Evolutionary conservation across 2,797 vertebrate genomes (phyloP), one percentile per base, ranked within the genome.

Genomic region (Gallinago solitaria): DNA sequence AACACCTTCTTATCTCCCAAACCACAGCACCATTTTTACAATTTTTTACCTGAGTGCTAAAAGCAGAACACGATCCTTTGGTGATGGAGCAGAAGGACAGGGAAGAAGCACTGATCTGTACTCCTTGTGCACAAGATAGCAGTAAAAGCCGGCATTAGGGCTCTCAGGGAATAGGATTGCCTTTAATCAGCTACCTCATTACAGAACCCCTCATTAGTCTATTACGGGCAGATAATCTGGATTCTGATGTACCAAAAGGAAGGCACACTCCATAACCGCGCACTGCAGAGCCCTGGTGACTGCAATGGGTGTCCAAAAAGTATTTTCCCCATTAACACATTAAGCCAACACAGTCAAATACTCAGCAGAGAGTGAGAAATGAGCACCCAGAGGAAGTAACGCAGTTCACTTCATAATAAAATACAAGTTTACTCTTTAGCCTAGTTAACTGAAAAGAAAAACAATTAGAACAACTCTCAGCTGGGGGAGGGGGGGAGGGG

Each of bases 151-250:
- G 12, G 18, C 35, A 30, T 53, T 83, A 89, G 28, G 67, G 17
- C 28, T 81, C 80, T 51, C 4, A 0, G 24, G 39, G 60, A 80
- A 86, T 21, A 88, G 35, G 81, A 91, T 92, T 93, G 53, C 35
- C 50, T 85, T 87, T 96, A 91, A 91, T 90, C 63, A 95, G 37
- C 54, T 86, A 45, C 80, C 76, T 81, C 89, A 51, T 13, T 83
- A 83, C 45, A 63, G 65, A 90, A 61, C 43, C 32, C 50, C 54
- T 86, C 48, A n/a, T 86, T 86, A 88, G 61, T 78, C 43, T 76
- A 32, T 67, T 90, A 76, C 28, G 70, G 50, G n/a, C 45, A 79
- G 85, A 56, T 95, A 87, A 93, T 94, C 93, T 87, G 84, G 67
- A 84, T 94, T 95, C 63, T 60, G 53, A 48, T 15, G 37, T 64